A percentile compares a stretch with the other conserved stretches of the same genome.
These are phyloP conservation scores for Noctua pronuba DNA, from an alignment of 2,888 invertebrate species.

Conservation along the genomic window DNA sequence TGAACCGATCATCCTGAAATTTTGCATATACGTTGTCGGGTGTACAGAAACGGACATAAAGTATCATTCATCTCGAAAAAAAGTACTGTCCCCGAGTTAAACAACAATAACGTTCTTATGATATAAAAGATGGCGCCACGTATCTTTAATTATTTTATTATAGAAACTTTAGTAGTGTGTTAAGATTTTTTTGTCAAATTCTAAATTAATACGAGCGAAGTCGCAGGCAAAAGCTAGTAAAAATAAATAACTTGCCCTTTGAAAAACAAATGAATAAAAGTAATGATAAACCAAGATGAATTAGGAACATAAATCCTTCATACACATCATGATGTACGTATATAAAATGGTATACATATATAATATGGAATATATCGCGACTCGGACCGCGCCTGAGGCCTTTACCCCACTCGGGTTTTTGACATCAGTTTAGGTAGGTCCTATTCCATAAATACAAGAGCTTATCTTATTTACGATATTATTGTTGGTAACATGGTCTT, in stretches of 20 bases:
- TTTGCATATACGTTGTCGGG: too few relatives aligned
- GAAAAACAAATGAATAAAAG: conserved; percentile 16
- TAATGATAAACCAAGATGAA: conserved; percentile 45
- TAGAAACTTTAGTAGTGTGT: too few relatives aligned
- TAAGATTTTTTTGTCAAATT: too few relatives aligned
- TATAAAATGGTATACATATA: conserved; percentile 3
- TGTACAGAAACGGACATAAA: too few relatives aligned
- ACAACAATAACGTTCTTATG: too few relatives aligned
- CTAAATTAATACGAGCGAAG: too few relatives aligned
- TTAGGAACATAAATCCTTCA: conserved; percentile 37
- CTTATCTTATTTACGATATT: conserved; percentile 85
- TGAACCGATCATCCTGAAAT: too few relatives aligned
- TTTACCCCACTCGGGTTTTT: conserved; percentile 78
- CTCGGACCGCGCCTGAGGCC: conserved; percentile 80
- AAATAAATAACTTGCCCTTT: conserved; percentile 3
- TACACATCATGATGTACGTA: conserved; percentile 19
- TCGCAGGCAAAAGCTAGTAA: too few relatives aligned
- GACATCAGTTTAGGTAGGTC: conserved; percentile 73
- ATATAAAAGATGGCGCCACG: too few relatives aligned
- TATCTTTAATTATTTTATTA: too few relatives aligned
- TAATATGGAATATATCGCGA: conserved; percentile 65
- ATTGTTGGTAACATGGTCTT: conserved; percentile 78
- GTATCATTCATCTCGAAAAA: too few relatives aligned
- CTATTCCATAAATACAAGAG: conserved; percentile 76
- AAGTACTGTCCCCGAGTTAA: too few relatives aligned